Evolutionary conservation across 37 sponge, comb jelly and placozoan genomes (phyloP), one percentile per base, ranked within the genome.

Genomic region (Geodia barretti): DNA sequence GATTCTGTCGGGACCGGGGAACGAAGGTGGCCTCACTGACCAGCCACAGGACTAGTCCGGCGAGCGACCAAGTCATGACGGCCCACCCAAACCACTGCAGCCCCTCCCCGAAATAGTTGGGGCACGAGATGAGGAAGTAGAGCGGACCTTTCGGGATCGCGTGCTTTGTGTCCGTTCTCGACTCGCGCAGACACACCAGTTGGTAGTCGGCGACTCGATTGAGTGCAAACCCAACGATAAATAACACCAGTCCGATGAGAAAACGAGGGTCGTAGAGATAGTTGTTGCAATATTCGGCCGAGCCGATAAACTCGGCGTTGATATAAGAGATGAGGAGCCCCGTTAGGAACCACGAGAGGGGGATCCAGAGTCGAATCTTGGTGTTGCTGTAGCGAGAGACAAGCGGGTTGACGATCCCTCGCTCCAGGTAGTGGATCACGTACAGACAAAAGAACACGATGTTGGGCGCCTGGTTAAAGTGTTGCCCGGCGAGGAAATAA

Each of bases 41-140:
- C 40, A 88, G 79, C 79, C 84, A 89, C 94, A 91, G 90, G 17
- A 90, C 91, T 39, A 93, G 67, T 4, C 96, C 93, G 60, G 90
- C 62, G 17, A 92, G 79, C 14, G 96, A 92, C 92, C 92, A 95
- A 25, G 90, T 95, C n/a, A 65, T 59, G 19, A 95, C 62, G 60
- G 90, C 64, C 89, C 90, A 95, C 0, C 96, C 96, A 23, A 89
- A 54, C 96, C 96, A 95, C 89, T 95, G 84, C 39, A 92, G 32
- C 3, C 47, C 65, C 75, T 95, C 96, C 19, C 90, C 96, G 43
- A 95, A 73, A 64, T 92, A 95, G 81, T 95, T 95, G 0, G 96
- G 96, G 47, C 83, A 80, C 29, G 92, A 75, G 4, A 95, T 81
- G 32, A 77, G 38, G 40, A 75, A 79, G 72, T 86, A 95, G 41